Base-by-base conservation (phyloP, 2,113 vertebrate genomes). In the Anolis carolinensis region DNA sequence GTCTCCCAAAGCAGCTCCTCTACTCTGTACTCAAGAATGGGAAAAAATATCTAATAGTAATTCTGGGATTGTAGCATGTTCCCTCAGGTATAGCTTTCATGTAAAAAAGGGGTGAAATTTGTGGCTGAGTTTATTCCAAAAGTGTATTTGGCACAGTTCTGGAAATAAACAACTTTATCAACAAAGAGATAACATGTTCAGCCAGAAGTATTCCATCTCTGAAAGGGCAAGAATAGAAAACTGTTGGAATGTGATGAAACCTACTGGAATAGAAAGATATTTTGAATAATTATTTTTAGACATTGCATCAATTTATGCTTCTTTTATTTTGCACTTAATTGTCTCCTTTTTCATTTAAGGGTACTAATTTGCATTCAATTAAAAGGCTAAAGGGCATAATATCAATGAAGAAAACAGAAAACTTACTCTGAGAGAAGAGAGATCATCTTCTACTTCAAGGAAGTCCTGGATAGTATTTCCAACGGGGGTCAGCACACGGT, bases 401-500 rank as follows among this genome's bases (percentile, higher is more conserved):
- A 83, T 23, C 44, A 44, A 82, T 65, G 2, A 73, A 59, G 21
- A 0, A 1, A 82, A 86, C 71, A 81, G 25, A 63, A 10, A 2
- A 84, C 96, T 87, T 96, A 99, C 98, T 88, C 89, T 96, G 65
- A 99, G 93, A 3, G 97, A 97, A 44, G 97, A 96, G 82, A 99
- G 96, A 0, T 99, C 98, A 70, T 99, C 98, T 0, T 98, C 95
- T 0, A 94, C 87, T 65, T 99, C 98, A 48, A 99, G 92, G 79
- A 96, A 93, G 74, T 98, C 97, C 92, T 96, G 95, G 90, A 99
- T 97, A 79, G 96, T 98, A 93, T 92, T 98, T 85, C 97, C 97
- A 81, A 97, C 96, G 21, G 97, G 91, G 0, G 97, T 98, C 90
- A 99, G 96, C 82, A 99, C 98, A 5, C 98, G 98, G 85, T 99